Conservation (phyloP, 2,888 invertebrate genomes). For the Anorthoa munda region DNA sequence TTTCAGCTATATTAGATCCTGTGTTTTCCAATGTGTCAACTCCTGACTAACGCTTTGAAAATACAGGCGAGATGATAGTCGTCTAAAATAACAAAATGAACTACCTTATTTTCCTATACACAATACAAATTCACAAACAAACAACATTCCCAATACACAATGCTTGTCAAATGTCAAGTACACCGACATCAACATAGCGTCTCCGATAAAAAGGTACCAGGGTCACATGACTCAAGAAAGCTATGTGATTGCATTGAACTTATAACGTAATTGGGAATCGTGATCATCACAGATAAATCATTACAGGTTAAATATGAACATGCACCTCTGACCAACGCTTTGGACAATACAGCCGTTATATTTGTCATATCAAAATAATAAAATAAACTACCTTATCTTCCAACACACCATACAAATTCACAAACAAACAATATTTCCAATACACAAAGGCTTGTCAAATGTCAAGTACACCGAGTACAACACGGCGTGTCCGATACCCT, state of each 20-base stretch:
- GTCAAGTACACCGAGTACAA: slow-evolving; percentile 11
- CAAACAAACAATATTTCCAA: neutral
- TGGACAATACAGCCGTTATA: neutral
- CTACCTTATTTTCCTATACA: neutral
- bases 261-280: slow-evolving; percentile 47
- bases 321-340: neutral
- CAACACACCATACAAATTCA: neutral
- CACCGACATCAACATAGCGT: neutral
- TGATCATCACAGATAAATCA: no score
- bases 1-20: no score
- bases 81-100: no score
- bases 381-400: neutral
- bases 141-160: neutral
- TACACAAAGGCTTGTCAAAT: slow-evolving; percentile 15
- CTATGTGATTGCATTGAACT: slow-evolving; percentile 51
- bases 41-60: neutral
- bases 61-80: neutral
- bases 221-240: slow-evolving; percentile 42
- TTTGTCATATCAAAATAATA: neutral
- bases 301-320: no score
- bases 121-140: neutral
- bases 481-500: slow-evolving; percentile 9
- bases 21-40: no score
- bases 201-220: slow-evolving; percentile 21
- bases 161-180: slow-evolving; percentile 21